These are phyloP conservation scores for Thamnophis sirtalis DNA, from an alignment of 2,113 vertebrate species.

Conservation along the genomic window DNA sequence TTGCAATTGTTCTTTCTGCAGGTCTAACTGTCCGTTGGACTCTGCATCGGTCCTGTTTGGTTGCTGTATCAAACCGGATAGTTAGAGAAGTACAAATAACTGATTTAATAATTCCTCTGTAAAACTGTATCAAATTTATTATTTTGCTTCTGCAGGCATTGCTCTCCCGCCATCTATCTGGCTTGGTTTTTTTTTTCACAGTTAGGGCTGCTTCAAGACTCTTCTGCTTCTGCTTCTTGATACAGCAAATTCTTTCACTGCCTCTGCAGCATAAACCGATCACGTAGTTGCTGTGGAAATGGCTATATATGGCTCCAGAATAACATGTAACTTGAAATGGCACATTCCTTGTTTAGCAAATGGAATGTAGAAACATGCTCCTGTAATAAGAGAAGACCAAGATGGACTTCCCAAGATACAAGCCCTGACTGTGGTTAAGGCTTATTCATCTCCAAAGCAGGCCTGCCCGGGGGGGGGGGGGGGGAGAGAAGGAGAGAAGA, in stretches of 20 bases:
- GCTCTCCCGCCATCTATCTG: background rate
- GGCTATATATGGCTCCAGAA: background rate
- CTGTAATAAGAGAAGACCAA: background rate
- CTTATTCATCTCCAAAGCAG: background rate
- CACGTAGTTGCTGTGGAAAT: background rate
- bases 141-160: background rate
- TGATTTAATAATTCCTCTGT: background rate
- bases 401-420: background rate
- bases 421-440: background rate
- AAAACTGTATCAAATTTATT: background rate
- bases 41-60: background rate
- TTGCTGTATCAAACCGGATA: background rate
- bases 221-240: background rate
- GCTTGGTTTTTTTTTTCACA: background rate
- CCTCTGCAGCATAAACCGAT: background rate
- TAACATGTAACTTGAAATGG: background rate
- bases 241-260: background rate
- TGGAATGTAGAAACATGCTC: background rate
- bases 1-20: background rate
- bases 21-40: background rate
- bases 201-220: background rate
- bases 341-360: background rate
- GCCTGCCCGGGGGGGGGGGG: too few relatives aligned
- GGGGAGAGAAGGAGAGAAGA: background rate
- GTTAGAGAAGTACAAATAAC: background rate